phyloP scores from a whole-genome alignment of 2,888 invertebrate genomes.

The Ormyrus pomaceus region DNA sequence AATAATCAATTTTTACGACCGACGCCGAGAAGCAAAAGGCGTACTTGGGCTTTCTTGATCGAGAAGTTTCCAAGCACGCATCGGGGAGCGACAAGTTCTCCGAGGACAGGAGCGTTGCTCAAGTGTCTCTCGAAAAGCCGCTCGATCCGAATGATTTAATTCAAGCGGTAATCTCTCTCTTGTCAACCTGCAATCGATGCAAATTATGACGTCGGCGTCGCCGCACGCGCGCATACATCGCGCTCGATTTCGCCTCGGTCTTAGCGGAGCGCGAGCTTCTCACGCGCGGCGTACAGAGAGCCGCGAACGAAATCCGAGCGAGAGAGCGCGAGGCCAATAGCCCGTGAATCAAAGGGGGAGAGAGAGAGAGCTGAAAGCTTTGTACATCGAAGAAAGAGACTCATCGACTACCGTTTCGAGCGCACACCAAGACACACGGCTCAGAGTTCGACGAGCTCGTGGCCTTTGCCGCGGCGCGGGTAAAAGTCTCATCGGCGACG shows the following conservation, averaged over 20 bases:
- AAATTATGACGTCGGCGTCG: slow-evolving; percentile 32
- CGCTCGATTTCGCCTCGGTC: background rate
- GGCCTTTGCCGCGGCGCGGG: no score
- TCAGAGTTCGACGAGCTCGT: slow-evolving; percentile 1
- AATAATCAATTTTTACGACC: no score
- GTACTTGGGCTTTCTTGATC: no score
- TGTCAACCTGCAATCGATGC: slow-evolving; percentile 9
- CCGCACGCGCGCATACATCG: background rate
- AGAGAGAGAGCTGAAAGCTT: no score
- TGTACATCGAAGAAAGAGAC: no score
- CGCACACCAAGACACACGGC: background rate
- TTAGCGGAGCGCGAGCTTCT: background rate
- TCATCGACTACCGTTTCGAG: no score
- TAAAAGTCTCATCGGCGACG: background rate
- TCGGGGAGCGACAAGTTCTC: no score
- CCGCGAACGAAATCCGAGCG: slow-evolving; percentile 4
- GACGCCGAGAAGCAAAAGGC: no score
- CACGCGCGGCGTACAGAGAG: background rate
- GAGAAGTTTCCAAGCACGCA: no score
- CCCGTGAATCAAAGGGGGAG: slow-evolving; percentile 15
- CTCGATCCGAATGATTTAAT: slow-evolving; percentile 23
- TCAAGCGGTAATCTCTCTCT: background rate
- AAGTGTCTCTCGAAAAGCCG: background rate
- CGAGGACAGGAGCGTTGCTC: no score
- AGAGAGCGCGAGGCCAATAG: background rate